These are phyloP conservation scores for Caretta caretta DNA, from an alignment of 2,113 vertebrate genomes.

Conservation along the genomic window DNA sequence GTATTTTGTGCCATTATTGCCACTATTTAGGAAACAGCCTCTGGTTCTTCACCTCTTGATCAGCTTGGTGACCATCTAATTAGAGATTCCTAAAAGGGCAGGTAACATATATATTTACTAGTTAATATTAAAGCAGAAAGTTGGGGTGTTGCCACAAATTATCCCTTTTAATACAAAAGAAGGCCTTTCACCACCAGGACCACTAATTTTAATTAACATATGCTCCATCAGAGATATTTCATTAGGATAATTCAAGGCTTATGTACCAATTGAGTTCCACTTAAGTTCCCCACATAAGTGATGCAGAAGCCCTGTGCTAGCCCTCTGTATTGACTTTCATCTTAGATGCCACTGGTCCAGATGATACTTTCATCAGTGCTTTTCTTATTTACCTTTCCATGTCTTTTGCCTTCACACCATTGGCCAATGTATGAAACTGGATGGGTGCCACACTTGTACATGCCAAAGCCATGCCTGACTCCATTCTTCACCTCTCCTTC, in stretches of 20 bases:
- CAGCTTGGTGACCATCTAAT: background rate
- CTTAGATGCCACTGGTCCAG: background rate
- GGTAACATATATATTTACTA: background rate
- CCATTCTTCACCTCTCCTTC: conserved; percentile 84
- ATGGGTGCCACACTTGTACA: conserved; percentile 76
- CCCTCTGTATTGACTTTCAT: background rate
- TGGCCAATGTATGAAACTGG: conserved; percentile 84
- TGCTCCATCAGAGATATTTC: background rate
- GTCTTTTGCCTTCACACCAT: conserved; percentile 87
- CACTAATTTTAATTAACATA: background rate
- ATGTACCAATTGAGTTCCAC: background rate
- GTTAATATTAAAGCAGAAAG: background rate
- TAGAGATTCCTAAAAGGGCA: background rate
- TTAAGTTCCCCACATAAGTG: background rate
- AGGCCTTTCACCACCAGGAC: background rate
- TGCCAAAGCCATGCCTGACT: conserved; percentile 86
- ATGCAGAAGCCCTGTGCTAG: background rate
- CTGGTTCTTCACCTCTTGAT: background rate
- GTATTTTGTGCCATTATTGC: background rate
- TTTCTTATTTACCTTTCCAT: conserved; percentile 86
- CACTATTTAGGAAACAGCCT: accelerated
- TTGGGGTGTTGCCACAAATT: accelerated
- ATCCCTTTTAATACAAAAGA: background rate
- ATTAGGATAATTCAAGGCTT: background rate
- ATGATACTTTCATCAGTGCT: background rate